A percentile compares a stretch with the other conserved stretches of the same genome.
These are phyloP conservation scores for Turnix velox DNA, from an alignment of 2,113 vertebrate genomes.

Conservation along the genomic window DNA sequence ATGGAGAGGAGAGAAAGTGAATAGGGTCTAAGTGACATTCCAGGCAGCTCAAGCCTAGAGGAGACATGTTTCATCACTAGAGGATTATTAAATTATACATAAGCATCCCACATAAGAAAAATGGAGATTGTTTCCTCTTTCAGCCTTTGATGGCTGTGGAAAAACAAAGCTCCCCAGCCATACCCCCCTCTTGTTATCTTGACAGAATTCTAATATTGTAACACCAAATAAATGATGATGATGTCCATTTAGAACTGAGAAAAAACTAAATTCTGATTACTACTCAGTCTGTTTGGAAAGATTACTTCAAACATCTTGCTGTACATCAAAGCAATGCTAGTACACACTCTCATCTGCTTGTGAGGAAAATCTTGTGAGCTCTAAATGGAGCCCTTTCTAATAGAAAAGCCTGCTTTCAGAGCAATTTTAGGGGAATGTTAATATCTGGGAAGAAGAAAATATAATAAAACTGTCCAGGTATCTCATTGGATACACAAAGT, in stretches of 20 bases:
- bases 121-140: not conserved
- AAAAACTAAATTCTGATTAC: not conserved
- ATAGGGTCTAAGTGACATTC: not conserved
- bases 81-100: not conserved
- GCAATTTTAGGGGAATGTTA: not conserved
- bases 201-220: not conserved
- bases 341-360: not conserved
- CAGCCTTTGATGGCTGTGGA: not conserved
- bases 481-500: not conserved
- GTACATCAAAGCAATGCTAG: not conserved
- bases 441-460: not conserved
- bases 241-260: not conserved
- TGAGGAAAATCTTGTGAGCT: not conserved
- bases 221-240: not conserved
- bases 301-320: not conserved
- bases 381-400: not conserved
- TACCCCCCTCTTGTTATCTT: not conserved
- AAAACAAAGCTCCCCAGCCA: not conserved
- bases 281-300: not conserved
- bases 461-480: not conserved
- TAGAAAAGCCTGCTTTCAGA: not conserved
- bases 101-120: not conserved
- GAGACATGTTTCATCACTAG: not conserved
- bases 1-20: constrained; percentile 53
- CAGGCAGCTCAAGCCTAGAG: not conserved